Evolutionary conservation across 1,140 invertebrate genomes (phyloP).

Genomic region (Drosophila guanche): DNA sequence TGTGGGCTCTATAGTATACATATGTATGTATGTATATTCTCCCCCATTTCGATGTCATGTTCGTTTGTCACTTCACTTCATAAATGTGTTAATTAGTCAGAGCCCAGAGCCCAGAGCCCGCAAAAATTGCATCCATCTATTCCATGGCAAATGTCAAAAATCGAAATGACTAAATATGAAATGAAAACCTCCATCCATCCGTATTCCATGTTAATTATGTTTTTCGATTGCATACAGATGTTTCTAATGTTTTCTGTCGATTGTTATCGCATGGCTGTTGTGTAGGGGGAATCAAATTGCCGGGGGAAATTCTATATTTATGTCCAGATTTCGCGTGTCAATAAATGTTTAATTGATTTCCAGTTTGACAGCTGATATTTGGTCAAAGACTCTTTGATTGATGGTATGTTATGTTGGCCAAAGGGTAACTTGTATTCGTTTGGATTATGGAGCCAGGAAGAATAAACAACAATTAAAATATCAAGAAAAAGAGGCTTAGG

Average conservation of each 20-base stretch:
- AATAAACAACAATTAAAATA: not conserved
- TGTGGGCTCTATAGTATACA: slow-evolving; percentile 14
- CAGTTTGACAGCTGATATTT: slow-evolving; percentile 30
- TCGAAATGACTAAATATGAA: slow-evolving; percentile 41
- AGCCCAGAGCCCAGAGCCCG: slow-evolving; percentile 34
- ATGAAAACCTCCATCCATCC: slow-evolving; percentile 38
- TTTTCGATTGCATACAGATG: slow-evolving; percentile 45
- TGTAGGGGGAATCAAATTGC: slow-evolving; percentile 13
- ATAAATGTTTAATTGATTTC: slow-evolving; percentile 74
- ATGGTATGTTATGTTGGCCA: slow-evolving; percentile 33
- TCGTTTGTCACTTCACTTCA: slow-evolving; percentile 47
- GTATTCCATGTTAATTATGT: slow-evolving; percentile 42
- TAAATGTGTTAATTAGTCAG: slow-evolving; percentile 71
- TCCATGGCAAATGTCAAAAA: slow-evolving; percentile 49
- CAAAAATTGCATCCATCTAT: slow-evolving; percentile 43
- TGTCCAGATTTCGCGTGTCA: slow-evolving; percentile 30
- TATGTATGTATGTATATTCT: slow-evolving; percentile 9
- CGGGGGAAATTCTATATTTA: slow-evolving; percentile 49
- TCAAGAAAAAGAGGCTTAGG: too few relatives aligned
- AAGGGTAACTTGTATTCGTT: not conserved
- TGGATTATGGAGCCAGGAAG: too few relatives aligned
- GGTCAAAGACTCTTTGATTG: slow-evolving; percentile 54
- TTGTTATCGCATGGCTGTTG: not conserved
- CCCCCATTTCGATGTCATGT: slow-evolving; percentile 22
- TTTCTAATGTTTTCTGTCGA: slow-evolving; percentile 41